Base-by-base conservation (phyloP, 2,888 invertebrate genomes). In the Prenolepis imparis region DNA sequence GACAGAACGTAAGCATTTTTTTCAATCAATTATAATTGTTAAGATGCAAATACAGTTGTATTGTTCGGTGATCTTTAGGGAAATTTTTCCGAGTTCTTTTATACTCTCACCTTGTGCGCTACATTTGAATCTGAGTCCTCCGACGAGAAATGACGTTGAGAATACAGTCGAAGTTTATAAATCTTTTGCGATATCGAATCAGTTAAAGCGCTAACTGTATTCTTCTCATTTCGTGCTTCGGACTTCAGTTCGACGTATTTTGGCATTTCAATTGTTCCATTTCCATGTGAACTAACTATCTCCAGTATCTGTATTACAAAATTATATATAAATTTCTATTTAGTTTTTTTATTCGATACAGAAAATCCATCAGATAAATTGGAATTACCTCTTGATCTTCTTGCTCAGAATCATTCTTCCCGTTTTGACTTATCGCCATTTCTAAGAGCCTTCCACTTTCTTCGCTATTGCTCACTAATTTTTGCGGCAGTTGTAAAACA, bases 141-240 rank as follows among this genome's bases (percentile, higher is more conserved):
- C 24, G 87, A 32, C 39, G 90, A 85, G 63, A 95, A 94, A 84
- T 95, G 95, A 91, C 96, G 96, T 87, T 97, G 96, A 91, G 97
- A 97, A 91, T 96, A 96, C 93, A 96, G 96, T 41, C 97, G 95
- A 87, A 96, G 95, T 12, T 97, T 95, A 89, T 95, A 95, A 61
- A 96, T 95, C 59, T 96, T 95, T 84, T 96, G 95, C 0, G 96
- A 95, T 90, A 96, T 52, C n/a, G n/a, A 95, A 87, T 96, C 95
- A 12, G 88, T 85, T 2, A 91, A 82, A 61, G 88, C 84, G 48
- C 87, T 88, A 52, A 87, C 88, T 11, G 82, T 48, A 59, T 87
- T 90, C 15, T 91, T 91, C 66, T 91, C 90, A 59, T 84, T 86
- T 66, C 88, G 88, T 61, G 80, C 75, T 52, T 91, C 89, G 55